Percentiles rank a stretch among this genome's conserved stretches.
Evolutionary conservation across 1,140 invertebrate genomes (phyloP).

Genomic region (Trachelipus rathkii): DNA sequence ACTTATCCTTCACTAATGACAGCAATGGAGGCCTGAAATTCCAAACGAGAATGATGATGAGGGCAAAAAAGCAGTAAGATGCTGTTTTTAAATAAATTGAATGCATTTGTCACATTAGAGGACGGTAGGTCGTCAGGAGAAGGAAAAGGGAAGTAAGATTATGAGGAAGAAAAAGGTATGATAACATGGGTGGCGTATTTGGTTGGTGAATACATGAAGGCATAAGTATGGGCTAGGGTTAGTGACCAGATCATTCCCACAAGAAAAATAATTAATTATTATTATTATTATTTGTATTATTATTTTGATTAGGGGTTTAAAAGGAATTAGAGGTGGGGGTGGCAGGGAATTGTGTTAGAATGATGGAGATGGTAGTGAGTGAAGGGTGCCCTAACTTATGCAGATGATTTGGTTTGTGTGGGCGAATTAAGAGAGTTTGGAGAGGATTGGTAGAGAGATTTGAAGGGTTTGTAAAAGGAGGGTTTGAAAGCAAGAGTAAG

Average conservation of each 20-base stretch:
- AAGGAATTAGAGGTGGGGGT: no score
- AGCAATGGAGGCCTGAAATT: not conserved
- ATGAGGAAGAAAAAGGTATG: conserved; percentile 64
- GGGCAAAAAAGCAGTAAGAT: conserved; percentile 13
- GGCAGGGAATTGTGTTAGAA: no score
- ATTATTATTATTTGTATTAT: no score
- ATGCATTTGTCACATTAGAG: conserved; percentile 19
- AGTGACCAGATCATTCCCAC: conserved; percentile 52
- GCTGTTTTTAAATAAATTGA: not conserved
- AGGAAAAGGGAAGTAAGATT: conserved; percentile 28
- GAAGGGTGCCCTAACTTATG: no score
- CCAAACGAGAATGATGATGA: not conserved
- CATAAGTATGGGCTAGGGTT: conserved; percentile 81
- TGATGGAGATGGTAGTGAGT: no score
- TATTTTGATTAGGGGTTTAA: no score
- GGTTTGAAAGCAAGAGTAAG: no score
- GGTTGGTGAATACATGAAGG: conserved; percentile 77
- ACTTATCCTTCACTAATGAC: conserved; percentile 7
- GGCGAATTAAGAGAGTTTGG: no score
- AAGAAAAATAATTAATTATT: no score
- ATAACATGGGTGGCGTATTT: conserved; percentile 89
- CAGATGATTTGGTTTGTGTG: no score
- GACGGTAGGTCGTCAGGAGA: conserved; percentile 28
- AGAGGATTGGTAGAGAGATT: no score
- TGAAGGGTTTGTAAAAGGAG: no score